Evolutionary conservation across 1,140 invertebrate species (phyloP), one percentile per base, ranked within the genome.

Genomic region (Drosophila subobscura): DNA sequence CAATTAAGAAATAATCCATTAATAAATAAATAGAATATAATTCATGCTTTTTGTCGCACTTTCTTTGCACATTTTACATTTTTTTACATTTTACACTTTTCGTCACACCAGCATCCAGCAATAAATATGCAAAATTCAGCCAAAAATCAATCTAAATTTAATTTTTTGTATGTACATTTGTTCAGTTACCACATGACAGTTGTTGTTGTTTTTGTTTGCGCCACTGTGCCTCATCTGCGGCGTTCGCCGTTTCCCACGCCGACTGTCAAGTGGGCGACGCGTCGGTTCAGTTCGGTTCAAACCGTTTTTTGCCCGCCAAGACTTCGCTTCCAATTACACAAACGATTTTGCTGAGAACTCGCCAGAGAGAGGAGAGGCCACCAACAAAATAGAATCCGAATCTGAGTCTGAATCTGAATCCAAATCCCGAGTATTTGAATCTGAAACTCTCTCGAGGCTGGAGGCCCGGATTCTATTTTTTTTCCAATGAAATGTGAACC

Each of bases 331-430:
- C 63, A 80, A 85, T 85, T 85, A 85, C 81, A 86, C 73, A 79
- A 86, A 77, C 77, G 77, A 85, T 78, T 74, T 74, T 74, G 81
- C 81, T 85, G 81, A 85, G 81, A 85, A 86, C 73, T 74, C 58
- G 73, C 51, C 57, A 72, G 53, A 6, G 20, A 27, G 29, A 33
- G 29, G 29, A 20, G 10, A 25, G 6, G n/a, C 20, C 20, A 23
- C n/a, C 12, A 41, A 25, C 54, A 45, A n/a, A 57, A 68, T 51
- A 68, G 63, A 70, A 57, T 71, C 64, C 40, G 40, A 71, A 22
- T 47, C 47, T 20, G 63, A 70, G 49, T 71, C 64, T 27, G 40
- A 71, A 22, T 47, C 47, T 20, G 41, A 44, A 60, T 40, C 55
- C 50, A 44, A 68, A 52, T 20, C 0, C 16, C 16, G 16, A 20